phyloP scores from a whole-genome alignment of 2,113 vertebrate genomes.

The Hemichromis elongatus region DNA sequence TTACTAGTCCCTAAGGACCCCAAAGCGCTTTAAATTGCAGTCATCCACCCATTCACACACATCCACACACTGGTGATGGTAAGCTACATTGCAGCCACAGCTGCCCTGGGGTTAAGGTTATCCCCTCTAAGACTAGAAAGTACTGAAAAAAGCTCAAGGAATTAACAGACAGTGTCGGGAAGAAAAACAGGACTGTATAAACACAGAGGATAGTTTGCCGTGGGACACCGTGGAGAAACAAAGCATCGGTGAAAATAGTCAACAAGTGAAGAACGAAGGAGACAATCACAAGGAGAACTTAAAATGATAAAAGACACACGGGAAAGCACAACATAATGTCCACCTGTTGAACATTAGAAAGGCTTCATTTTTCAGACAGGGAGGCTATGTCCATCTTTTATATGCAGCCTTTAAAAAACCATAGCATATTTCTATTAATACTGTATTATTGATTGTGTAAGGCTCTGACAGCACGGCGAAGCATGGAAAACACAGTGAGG shows the following conservation, averaged over 20 bases:
- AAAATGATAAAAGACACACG: background rate
- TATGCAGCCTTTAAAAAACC: background rate
- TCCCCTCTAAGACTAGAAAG: background rate
- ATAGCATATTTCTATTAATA: background rate
- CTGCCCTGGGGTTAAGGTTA: too few species aligned
- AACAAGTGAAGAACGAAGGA: background rate
- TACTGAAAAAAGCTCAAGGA: background rate
- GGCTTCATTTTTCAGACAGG: background rate
- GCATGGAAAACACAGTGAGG: background rate
- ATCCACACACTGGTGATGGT: too few species aligned
- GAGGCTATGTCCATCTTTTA: background rate
- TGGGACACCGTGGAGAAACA: background rate
- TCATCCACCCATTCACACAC: too few species aligned
- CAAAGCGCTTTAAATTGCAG: too few species aligned
- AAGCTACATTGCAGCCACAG: too few species aligned
- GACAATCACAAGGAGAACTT: background rate
- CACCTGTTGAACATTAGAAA: background rate
- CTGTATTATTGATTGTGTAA: background rate
- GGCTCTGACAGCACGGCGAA: slow-evolving; percentile 33
- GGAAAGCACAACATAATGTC: background rate
- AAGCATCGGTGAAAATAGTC: background rate
- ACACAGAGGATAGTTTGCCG: background rate
- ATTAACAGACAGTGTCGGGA: background rate
- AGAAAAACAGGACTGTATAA: background rate
- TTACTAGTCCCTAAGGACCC: too few species aligned